These are phyloP conservation scores for Oscarella lobularis DNA, from an alignment of 37 sponge, comb jelly and placozoan genomes.

Conservation along the genomic window DNA sequence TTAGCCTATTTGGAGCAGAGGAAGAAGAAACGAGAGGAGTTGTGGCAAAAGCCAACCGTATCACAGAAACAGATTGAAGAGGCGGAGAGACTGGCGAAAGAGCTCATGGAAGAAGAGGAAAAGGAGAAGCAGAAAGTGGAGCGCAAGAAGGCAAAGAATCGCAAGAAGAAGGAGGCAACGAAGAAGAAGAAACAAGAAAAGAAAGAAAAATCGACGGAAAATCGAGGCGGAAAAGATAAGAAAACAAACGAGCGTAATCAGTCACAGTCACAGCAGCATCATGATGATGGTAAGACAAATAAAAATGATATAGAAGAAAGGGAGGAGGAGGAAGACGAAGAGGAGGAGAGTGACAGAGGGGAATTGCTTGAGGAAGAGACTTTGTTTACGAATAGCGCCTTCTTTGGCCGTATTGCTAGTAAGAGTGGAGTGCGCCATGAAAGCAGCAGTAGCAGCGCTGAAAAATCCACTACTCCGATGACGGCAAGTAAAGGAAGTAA, in stretches of 20 bases:
- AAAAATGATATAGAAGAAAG: background rate
- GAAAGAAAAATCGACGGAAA: background rate
- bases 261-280: no score
- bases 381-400: background rate
- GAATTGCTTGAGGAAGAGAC: background rate
- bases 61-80: conserved; percentile 1
- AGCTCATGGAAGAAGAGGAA: background rate
- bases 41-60: background rate
- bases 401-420: background rate
- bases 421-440: background rate
- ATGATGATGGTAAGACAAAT: no score
- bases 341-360: background rate
- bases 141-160: background rate
- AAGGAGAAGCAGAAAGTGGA: background rate
- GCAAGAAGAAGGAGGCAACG: background rate
- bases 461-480: no score
- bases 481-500: no score
- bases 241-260: background rate
- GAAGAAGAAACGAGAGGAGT: background rate
- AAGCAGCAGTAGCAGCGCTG: no score
- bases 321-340: background rate
- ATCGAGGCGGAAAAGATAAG: background rate
- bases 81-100: background rate
- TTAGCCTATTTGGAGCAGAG: background rate
- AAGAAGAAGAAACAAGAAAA: background rate